phyloP scores from a whole-genome alignment of 1,140 invertebrate species.

The Pseudachorutes palmiensis region DNA sequence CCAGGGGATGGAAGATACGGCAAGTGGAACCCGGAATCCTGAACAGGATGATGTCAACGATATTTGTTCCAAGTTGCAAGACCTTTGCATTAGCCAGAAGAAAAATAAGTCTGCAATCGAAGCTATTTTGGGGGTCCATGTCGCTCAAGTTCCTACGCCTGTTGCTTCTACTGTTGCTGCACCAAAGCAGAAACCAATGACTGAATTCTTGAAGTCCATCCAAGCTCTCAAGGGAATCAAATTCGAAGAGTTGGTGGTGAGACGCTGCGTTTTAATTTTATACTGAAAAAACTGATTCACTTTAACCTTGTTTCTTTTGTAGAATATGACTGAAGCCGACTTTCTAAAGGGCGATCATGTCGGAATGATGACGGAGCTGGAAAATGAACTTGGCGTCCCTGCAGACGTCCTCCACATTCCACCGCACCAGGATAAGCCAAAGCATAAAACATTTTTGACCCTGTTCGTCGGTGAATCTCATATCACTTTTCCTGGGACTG shows the following conservation, averaged over 20 bases:
- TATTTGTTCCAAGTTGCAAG: not conserved
- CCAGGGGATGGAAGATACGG: not conserved
- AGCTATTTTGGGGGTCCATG: not conserved
- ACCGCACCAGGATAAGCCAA: not conserved
- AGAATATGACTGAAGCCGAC: not conserved
- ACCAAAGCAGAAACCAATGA: not conserved
- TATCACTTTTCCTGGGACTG: not conserved
- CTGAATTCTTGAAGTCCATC: slow-evolving; percentile 21
- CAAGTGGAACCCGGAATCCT: not conserved
- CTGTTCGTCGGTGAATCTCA: not conserved
- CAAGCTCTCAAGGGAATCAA: slow-evolving; percentile 17
- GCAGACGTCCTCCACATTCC: not conserved
- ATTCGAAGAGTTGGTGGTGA: slow-evolving; percentile 17
- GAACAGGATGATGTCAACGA: slow-evolving; percentile 14
- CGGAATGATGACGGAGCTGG: not conserved
- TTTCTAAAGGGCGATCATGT: not conserved
- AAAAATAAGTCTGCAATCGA: not conserved
- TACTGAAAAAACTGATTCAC: slow-evolving; percentile 15
- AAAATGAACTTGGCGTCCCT: not conserved
- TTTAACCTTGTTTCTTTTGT: too few relatives aligned
- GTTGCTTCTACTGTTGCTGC: not conserved
- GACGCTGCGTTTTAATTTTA: too few relatives aligned
- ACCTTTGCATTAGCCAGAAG: not conserved
- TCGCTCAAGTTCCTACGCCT: not conserved
- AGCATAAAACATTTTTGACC: not conserved